These are phyloP conservation scores for Trissolcus brochymenae DNA, from an alignment of 2,888 invertebrate species.

Conservation along the genomic window DNA sequence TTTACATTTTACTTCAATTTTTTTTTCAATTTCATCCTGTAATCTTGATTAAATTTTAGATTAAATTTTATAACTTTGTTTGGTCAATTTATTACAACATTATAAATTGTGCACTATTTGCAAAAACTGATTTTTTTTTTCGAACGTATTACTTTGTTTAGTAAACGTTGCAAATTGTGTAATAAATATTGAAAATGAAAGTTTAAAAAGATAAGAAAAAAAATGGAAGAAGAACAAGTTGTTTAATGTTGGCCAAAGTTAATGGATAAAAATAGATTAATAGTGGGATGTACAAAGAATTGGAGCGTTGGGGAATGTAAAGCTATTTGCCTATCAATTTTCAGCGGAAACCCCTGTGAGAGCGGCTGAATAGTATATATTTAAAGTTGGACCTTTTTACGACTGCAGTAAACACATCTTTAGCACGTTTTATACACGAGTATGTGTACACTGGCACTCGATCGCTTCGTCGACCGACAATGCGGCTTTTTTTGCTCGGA, in stretches of 20 bases:
- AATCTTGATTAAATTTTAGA: too few relatives aligned
- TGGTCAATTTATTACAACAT: too few relatives aligned
- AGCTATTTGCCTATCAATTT: constrained; percentile 46
- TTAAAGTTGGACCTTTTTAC: constrained; percentile 52
- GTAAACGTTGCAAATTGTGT: too few relatives aligned
- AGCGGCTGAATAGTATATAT: constrained; percentile 33
- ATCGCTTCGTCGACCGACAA: constrained; percentile 43
- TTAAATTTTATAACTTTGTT: too few relatives aligned
- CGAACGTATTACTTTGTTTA: too few relatives aligned
- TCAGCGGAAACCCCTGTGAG: constrained; percentile 11
- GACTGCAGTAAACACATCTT: constrained; percentile 56
- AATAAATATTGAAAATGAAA: too few relatives aligned
- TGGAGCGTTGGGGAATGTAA: constrained; percentile 7
- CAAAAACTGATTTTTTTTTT: too few relatives aligned
- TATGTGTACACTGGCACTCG: constrained; percentile 45
- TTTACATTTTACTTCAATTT: too few relatives aligned
- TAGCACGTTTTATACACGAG: constrained; percentile 45
- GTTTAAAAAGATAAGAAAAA: too few relatives aligned
- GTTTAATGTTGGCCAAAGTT: background rate
- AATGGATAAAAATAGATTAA: constrained; percentile 1
- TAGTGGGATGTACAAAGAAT: background rate
- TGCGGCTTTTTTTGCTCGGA: constrained; percentile 41
- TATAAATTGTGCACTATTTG: too few relatives aligned
- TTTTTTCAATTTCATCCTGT: too few relatives aligned
- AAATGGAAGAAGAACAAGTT: too few relatives aligned